Evolutionary conservation across 2,888 invertebrate genomes (phyloP), one percentile per base, ranked within the genome.

Genomic region (Meloe dianella): DNA sequence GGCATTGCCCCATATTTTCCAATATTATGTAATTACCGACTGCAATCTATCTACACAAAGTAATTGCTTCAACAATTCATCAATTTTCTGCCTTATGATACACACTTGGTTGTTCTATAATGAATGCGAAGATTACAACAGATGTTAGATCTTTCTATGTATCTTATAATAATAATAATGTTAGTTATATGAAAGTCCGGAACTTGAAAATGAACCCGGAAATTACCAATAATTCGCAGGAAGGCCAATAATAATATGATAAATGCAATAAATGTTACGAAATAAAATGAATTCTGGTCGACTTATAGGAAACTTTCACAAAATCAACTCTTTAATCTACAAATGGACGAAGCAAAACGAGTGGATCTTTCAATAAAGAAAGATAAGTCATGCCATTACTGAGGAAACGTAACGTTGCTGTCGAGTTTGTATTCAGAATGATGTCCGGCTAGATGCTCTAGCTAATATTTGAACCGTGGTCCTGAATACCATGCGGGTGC

Each of bases 1-100:
- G 47, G 47, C 47, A 47, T 47, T 47, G 47, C 47, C 47, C 47
- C 20, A 47, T n/a, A n/a, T 20, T 47, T 47, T 47, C 47, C 8
- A 20, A 10, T 47, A 22, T 20, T 20, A 14, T 47, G 20, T 47
- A 47, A 17, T 20, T n/a, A 38, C 5, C 5, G 6, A 7, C 7
- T 20, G 47, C 47, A 47, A 47, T 38, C n/a, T 38, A 32, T 32
- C n/a, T 30, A 30, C 30, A 12, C 10, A 32, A 32, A 32, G n/a
- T n/a, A n/a, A n/a, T n/a, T n/a, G n/a, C n/a, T n/a, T n/a, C n/a
- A n/a, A n/a, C n/a, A n/a, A n/a, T n/a, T n/a, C n/a, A n/a, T n/a
- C n/a, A n/a, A n/a, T n/a, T n/a, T n/a, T n/a, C n/a, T n/a, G n/a
- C n/a, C n/a, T n/a, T n/a, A n/a, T 27, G 27, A 2, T 27, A 2